Evolutionary conservation across 1,140 invertebrate species (phyloP).

Genomic region (Cataglyphis hispanica): DNA sequence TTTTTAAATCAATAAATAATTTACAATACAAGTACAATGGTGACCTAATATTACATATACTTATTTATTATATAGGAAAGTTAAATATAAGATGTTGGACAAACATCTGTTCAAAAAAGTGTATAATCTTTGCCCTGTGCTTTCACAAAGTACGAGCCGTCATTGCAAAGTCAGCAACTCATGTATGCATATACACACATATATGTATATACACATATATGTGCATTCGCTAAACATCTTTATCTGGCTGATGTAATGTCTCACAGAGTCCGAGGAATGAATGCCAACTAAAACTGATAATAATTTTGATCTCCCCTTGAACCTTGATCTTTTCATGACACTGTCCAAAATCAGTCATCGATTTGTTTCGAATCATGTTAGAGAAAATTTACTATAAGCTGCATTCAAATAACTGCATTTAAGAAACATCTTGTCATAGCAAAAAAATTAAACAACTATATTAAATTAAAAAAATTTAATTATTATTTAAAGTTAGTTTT

Average conservation of each 20-base stretch:
- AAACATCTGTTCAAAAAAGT: slow-evolving; percentile 30
- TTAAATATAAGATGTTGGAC: neutral
- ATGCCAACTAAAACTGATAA: slow-evolving; percentile 46
- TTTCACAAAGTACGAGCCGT: slow-evolving; percentile 26
- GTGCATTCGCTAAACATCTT: slow-evolving; percentile 26
- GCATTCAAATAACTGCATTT: neutral
- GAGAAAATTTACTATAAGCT: neutral
- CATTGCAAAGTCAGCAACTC: slow-evolving; percentile 14
- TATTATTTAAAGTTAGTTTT: neutral
- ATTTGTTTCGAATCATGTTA: neutral
- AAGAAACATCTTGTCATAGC: neutral
- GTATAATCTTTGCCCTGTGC: slow-evolving; percentile 11
- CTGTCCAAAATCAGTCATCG: slow-evolving; percentile 18
- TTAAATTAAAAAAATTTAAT: neutral
- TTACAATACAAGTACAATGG: neutral
- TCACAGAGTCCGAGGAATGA: neutral
- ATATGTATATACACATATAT: neutral
- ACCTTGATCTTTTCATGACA: slow-evolving; percentile 39
- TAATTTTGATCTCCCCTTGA: slow-evolving; percentile 58
- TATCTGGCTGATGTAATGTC: slow-evolving; percentile 51
- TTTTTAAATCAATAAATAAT: neutral
- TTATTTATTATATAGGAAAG: neutral
- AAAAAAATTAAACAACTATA: neutral
- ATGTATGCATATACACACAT: neutral
- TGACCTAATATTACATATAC: too few species aligned